Conservation (phyloP, 2,797 vertebrate species). For the Gallinago stenura region DNA sequence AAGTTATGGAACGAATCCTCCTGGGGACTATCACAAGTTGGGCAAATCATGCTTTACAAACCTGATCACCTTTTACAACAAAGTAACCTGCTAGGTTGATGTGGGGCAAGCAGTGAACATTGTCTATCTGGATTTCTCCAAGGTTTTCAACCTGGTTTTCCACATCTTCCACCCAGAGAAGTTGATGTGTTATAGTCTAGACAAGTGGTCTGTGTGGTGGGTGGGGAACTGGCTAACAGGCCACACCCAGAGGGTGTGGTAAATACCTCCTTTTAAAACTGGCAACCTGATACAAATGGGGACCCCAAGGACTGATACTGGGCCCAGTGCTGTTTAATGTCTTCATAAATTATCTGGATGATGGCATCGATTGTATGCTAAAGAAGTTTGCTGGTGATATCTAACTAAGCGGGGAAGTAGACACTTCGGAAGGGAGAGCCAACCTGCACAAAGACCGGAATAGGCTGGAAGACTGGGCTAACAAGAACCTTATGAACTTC, state of each 20-base stretch:
- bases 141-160: neutral
- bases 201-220: neutral
- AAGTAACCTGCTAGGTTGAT: neutral
- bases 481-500: neutral
- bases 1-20: neutral
- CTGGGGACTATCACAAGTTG: neutral
- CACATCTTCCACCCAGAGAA: neutral
- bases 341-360: neutral
- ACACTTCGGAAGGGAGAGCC: neutral
- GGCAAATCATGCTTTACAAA: neutral
- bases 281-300: neutral
- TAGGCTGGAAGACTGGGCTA: neutral
- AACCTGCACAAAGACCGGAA: neutral
- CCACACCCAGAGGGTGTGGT: neutral
- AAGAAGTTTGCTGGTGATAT: neutral
- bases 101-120: neutral
- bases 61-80: neutral
- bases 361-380: neutral
- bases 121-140: neutral
- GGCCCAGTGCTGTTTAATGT: neutral
- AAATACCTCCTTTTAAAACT: neutral
- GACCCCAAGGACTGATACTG: neutral
- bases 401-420: neutral
- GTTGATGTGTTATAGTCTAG: neutral
- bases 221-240: neutral